These are phyloP conservation scores for Rhopalosiphum padi DNA, from an alignment of 1,140 invertebrate genomes.

Conservation along the genomic window DNA sequence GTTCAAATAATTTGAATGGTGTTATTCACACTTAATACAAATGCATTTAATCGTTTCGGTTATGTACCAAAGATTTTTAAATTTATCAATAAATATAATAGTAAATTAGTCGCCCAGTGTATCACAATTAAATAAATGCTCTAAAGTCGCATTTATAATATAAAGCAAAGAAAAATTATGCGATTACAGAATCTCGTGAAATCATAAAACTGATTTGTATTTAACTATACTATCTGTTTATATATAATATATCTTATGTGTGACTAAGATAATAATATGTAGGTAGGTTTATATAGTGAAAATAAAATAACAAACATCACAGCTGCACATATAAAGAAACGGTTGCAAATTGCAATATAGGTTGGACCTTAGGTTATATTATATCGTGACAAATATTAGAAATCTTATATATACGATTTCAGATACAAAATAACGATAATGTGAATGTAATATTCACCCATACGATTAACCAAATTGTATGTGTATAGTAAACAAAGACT, in stretches of 20 bases:
- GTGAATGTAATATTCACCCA: background rate
- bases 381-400: conserved; percentile 10
- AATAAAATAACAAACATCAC: background rate
- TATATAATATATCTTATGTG: background rate
- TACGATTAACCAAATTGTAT: background rate
- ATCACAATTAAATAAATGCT: background rate
- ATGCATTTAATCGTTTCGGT: background rate
- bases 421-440: background rate
- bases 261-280: background rate
- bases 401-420: background rate
- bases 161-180: background rate
- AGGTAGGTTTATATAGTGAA: background rate
- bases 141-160: background rate
- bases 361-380: background rate
- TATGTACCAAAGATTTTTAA: background rate
- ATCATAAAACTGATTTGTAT: conserved; percentile 20
- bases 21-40: background rate
- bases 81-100: background rate
- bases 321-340: background rate
- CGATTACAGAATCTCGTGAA: background rate
- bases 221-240: background rate
- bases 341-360: background rate
- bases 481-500: background rate
- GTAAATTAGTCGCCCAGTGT: background rate
- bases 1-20: background rate